These are phyloP conservation scores for Hypothenemus hampei DNA, from an alignment of 1,140 invertebrate species.

Conservation along the genomic window DNA sequence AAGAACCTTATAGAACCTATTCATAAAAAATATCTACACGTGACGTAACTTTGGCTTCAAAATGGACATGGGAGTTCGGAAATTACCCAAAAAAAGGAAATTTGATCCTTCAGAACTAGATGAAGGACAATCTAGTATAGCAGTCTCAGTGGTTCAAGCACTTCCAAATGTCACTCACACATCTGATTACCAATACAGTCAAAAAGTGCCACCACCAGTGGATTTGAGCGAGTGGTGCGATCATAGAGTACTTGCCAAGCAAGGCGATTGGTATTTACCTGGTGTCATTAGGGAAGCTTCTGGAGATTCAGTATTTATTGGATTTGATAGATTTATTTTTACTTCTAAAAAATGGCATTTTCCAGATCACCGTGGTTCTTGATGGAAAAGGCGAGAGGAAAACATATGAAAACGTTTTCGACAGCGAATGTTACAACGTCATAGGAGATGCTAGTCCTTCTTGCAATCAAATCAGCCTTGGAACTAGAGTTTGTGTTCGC, in stretches of 20 bases:
- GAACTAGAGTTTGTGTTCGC: conserved; percentile 50
- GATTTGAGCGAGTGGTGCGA: conserved; percentile 88
- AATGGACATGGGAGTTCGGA: conserved; percentile 52
- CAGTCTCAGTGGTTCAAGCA: conserved; percentile 41
- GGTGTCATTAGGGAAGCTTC: conserved; percentile 65
- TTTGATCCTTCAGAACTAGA: conserved; percentile 80
- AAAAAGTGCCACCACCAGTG: conserved; percentile 43
- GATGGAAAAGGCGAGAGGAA: conserved; percentile 60
- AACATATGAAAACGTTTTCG: conserved; percentile 64
- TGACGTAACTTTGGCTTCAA: conserved; percentile 26
- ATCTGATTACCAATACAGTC: conserved; percentile 52
- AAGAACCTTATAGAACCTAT: conserved; percentile 33
- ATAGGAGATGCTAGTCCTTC: conserved; percentile 91
- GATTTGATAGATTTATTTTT: not conserved
- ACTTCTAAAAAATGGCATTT: conserved; percentile 2
- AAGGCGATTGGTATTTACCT: conserved; percentile 74
- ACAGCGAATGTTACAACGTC: conserved; percentile 75
- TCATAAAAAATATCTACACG: conserved; percentile 23
- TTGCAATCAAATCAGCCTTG: conserved; percentile 60
- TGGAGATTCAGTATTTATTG: conserved; percentile 45
- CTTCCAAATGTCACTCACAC: conserved; percentile 50
- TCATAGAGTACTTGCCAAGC: conserved; percentile 83
- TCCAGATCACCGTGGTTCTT: conserved; percentile 67
- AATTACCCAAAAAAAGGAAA: conserved; percentile 84
- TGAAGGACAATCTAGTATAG: conserved; percentile 47